Conservation (phyloP, 2,888 invertebrate genomes). For the Drosophila yooni region DNA sequence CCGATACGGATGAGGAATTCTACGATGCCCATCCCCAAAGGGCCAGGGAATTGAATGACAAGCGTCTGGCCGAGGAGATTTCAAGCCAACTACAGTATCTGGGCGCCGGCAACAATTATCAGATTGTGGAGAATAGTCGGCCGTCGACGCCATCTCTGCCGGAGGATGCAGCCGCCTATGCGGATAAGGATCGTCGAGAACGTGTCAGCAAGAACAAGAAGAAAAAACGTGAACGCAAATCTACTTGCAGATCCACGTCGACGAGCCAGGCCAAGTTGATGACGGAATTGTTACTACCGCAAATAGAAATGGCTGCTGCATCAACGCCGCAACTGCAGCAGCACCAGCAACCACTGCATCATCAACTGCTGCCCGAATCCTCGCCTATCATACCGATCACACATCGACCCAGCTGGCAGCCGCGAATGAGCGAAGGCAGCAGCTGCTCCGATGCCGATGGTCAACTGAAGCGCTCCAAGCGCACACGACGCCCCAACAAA, state of each 20-base stretch:
- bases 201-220: slow-evolving; percentile 87
- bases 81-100: slow-evolving; percentile 79
- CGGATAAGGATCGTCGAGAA: slow-evolving; percentile 67
- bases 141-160: slow-evolving; percentile 88
- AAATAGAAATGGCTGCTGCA: neutral
- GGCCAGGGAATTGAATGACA: slow-evolving; percentile 90
- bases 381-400: slow-evolving; percentile 62
- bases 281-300: slow-evolving; percentile 4
- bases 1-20: slow-evolving; percentile 94
- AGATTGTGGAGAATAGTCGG: slow-evolving; percentile 88
- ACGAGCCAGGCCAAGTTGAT: slow-evolving; percentile 35
- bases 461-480: slow-evolving; percentile 89
- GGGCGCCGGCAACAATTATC: slow-evolving; percentile 85
- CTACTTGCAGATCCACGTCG: slow-evolving; percentile 79
- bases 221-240: slow-evolving; percentile 88
- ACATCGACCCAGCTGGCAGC: slow-evolving; percentile 57
- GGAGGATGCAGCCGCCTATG: slow-evolving; percentile 81
- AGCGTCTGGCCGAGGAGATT: slow-evolving; percentile 88
- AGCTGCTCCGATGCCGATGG: slow-evolving; percentile 87
- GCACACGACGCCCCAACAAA: slow-evolving; percentile 92
- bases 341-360: slow-evolving; percentile 10
- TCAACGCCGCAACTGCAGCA: slow-evolving; percentile 17
- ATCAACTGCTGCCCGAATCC: slow-evolving; percentile 47
- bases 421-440: slow-evolving; percentile 83
- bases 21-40: slow-evolving; percentile 93